These are phyloP conservation scores for Plectropomus leopardus DNA, from an alignment of 2,113 vertebrate species.

Conservation along the genomic window DNA sequence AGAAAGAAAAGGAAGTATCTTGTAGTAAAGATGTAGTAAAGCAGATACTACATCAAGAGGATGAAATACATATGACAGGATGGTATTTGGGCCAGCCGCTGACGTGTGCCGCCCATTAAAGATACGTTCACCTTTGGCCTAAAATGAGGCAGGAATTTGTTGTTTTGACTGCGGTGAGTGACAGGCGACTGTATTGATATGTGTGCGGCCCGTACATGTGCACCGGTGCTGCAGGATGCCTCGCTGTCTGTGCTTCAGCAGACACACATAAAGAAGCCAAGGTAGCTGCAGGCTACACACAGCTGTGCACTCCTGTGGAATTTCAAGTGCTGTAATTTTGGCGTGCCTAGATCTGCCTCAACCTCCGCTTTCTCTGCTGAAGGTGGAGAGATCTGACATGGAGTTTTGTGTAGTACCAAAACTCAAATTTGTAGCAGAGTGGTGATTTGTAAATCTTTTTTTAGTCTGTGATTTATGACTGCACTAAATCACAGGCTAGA, in stretches of 20 bases:
- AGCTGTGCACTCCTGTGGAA: slow-evolving; percentile 55
- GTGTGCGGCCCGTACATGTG: slow-evolving; percentile 4
- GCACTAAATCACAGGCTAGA: background rate
- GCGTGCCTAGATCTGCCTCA: slow-evolving; percentile 67
- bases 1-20: no score
- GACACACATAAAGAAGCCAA: slow-evolving; percentile 2
- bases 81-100: slow-evolving; percentile 35
- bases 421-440: background rate
- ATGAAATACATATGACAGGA: background rate
- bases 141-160: slow-evolving; percentile 16
- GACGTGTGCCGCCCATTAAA: slow-evolving; percentile 13
- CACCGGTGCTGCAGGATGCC: background rate
- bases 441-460: background rate
- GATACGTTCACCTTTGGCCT: background rate
- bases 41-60: no score
- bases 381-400: background rate
- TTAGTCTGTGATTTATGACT: background rate
- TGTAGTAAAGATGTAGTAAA: no score
- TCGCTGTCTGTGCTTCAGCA: slow-evolving; percentile 19
- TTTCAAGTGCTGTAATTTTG: slow-evolving; percentile 44
- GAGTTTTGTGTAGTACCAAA: background rate
- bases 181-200: slow-evolving; percentile 13
- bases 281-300: slow-evolving; percentile 53
- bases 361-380: background rate
- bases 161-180: background rate